Evolutionary conservation across 2,113 vertebrate species (phyloP).

Genomic region (Neomonachus schauinslandi): DNA sequence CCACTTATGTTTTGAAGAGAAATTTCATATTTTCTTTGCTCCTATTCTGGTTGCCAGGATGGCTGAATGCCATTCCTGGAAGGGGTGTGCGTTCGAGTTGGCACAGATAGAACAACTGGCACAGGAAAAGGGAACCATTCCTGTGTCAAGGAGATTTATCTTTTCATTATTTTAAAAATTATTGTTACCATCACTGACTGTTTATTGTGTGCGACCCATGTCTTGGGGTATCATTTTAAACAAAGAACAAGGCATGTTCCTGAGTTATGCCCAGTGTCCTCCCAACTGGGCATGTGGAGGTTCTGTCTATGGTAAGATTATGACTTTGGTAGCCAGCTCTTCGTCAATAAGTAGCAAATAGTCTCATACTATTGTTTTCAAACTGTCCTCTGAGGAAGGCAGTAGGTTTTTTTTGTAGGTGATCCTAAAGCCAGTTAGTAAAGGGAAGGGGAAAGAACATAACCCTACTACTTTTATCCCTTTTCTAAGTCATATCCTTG

Average conservation of each 20-base stretch:
- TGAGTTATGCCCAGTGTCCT: not conserved
- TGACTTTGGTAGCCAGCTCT: not conserved
- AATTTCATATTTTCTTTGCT: constrained; percentile 91
- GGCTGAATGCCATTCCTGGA: constrained; percentile 90
- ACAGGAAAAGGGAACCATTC: constrained; percentile 87
- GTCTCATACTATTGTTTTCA: not conserved
- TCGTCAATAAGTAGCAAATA: not conserved
- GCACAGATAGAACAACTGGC: constrained; percentile 85
- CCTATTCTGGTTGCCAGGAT: constrained; percentile 89
- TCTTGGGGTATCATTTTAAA: constrained; percentile 51
- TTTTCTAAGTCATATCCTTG: constrained; percentile 19
- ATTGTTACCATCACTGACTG: constrained; percentile 49
- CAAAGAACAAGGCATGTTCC: not conserved
- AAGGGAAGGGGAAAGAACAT: not conserved
- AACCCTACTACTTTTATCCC: not conserved
- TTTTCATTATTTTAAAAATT: constrained; percentile 72
- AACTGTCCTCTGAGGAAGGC: not conserved
- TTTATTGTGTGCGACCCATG: not conserved
- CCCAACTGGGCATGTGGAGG: not conserved
- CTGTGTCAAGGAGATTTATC: constrained; percentile 87
- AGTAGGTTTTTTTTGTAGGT: not conserved
- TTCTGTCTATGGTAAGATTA: not conserved
- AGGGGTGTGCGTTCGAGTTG: constrained; percentile 87
- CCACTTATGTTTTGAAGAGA: constrained; percentile 90
- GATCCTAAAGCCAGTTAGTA: not conserved